Evolutionary conservation across 2,113 vertebrate species (phyloP), one percentile per base, ranked within the genome.

Genomic region (Tupaia chinensis): DNA sequence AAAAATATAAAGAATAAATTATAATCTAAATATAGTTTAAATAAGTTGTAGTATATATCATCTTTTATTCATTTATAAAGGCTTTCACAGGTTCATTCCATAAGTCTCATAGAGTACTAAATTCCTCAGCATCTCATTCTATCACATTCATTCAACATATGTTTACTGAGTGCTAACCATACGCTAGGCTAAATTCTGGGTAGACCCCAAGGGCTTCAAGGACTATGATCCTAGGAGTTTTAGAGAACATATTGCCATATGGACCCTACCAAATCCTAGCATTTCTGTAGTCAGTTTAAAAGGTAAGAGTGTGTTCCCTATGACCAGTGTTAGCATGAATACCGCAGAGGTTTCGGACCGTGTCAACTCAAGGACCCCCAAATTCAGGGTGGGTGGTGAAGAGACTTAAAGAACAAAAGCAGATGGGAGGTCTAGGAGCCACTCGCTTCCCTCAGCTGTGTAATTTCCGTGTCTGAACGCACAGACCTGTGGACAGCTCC

Each of bases 401-500:
- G n/a, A 25, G 65, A 29, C 22, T 58, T 91, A 27, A 60, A 65
- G 27, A 66, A 58, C 32, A 84, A 96, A 76, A 69, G 63, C 16
- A 15, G 13, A 17, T 25, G 16, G 27, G 70, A 65, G 76, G n/a
- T 6, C 80, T 14, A 1, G 19, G 90, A 22, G 66, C 27, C 0
- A 0, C 72, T 88, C 15, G 77, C 3, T 19, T 4, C 29, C 17
- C 54, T 85, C 34, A 32, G 9, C 34, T 44, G 85, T 79, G 12
- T 63, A 54, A n/a, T 68, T 29, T 85, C 61, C 1, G 0, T 95
- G 15, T 85, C 87, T 60, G n/a, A 74, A 19, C 1, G 2, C 78
- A 96, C 97, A 99, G 99, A 99, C 93, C 83, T 99, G 95, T 99
- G 99, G 99, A 99, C 98, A 0, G 99, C 99, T 68, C 99, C 99